Base-by-base conservation (phyloP, 2,113 vertebrate genomes). In the Bambusicola thoracicus region DNA sequence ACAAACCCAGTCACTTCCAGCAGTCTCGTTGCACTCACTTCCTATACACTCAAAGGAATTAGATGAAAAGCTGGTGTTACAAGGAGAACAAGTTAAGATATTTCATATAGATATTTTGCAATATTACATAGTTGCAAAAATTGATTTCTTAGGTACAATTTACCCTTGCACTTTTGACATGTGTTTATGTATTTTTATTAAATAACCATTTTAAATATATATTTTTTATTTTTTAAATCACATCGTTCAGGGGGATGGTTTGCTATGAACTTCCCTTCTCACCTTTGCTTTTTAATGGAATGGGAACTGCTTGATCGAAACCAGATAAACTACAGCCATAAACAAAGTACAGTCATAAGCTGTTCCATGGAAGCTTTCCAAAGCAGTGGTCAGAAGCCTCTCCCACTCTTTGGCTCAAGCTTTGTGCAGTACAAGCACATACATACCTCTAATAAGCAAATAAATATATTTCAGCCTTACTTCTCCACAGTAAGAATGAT, bases 21-120 rank as follows among this genome's bases (percentile, higher is more conserved):
- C 44, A 46, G 17, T 56, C 74, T 87, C 32, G 48, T 67, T 66
- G 17, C 55, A 41, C 53, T 29, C 18, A 89, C 87, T 49, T 62
- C 74, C 65, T 32, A 59, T 5, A 62, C 17, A 19, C 58, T 78
- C 43, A 75, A 36, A 48, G 9, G 43, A 87, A 88, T 68, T 53
- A 16, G 43, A 68, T 2, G 36, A 84, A 88, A 84, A 65, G 22
- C 22, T 86, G 40, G 36, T 77, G 38, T 55, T 63, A 72, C 69
- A 81, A 72, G 75, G 81, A 56, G 21, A 83, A 61, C 69, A 67
- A 85, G 44, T 90, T 69, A 89, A 69, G 75, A 78, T 12, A 49
- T 49, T 49, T 22, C 48, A 13, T 49, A 49, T 24, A 49, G 48
- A 24, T 49, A 49, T 49, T 49, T 36, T 25, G 34, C 19, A 49